These are phyloP conservation scores for Lagopus leucura DNA, from an alignment of 2,113 vertebrate genomes.

Conservation along the genomic window DNA sequence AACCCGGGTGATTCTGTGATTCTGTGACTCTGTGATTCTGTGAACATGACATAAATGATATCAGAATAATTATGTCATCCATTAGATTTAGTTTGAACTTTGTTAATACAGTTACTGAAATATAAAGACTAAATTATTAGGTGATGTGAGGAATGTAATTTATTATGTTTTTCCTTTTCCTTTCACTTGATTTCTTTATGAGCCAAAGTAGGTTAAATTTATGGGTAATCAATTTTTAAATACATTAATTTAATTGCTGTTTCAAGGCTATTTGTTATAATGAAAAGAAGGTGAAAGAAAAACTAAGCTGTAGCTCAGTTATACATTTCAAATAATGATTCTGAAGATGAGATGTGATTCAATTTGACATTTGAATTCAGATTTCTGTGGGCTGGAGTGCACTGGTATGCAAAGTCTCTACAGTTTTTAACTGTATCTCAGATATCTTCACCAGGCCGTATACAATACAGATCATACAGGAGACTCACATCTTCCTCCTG, in stretches of 20 bases:
- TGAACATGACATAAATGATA: background rate
- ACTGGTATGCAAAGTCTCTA: background rate
- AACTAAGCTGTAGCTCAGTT: background rate
- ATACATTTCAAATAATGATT: background rate
- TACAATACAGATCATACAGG: background rate
- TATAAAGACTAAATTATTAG: background rate
- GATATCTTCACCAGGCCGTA: rapidly evolving
- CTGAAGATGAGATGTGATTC: background rate
- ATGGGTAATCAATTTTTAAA: background rate
- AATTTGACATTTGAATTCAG: background rate
- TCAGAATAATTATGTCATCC: background rate
- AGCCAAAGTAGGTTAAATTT: background rate
- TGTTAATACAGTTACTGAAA: background rate
- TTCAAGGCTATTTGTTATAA: background rate
- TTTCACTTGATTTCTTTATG: background rate
- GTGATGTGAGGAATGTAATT: background rate
- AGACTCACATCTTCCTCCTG: background rate
- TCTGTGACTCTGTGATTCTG: too few species aligned
- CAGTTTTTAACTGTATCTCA: background rate
- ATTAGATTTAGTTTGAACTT: background rate
- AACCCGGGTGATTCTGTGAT: too few species aligned
- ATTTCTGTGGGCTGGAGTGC: background rate
- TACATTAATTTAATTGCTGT: background rate
- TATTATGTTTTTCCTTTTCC: background rate
- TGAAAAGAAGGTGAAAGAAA: background rate